Evolutionary conservation across 2,888 invertebrate species (phyloP).

Genomic region (Hedychridium roseum): DNA sequence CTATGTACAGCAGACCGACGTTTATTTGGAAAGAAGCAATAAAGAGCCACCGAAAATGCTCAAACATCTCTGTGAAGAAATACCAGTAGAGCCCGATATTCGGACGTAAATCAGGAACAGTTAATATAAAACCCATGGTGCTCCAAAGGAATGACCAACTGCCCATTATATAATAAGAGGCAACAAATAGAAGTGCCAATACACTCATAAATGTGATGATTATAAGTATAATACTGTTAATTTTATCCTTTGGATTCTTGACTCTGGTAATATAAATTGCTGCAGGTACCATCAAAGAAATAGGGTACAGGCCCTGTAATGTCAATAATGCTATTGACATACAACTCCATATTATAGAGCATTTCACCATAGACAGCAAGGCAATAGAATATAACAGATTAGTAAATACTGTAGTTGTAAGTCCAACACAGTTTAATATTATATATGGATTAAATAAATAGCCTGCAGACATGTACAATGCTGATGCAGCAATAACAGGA

Average conservation of each 20-base stretch:
- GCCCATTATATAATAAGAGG: slow-evolving; percentile 72
- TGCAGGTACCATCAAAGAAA: slow-evolving; percentile 83
- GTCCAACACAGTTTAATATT: slow-evolving; percentile 85
- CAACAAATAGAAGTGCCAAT: slow-evolving; percentile 68
- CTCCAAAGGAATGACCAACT: slow-evolving; percentile 65
- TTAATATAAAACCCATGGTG: slow-evolving; percentile 73
- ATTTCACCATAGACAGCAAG: slow-evolving; percentile 75
- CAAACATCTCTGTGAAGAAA: slow-evolving; percentile 99
- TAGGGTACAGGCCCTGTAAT: slow-evolving; percentile 84
- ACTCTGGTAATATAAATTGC: slow-evolving; percentile 74
- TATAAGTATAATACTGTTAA: slow-evolving; percentile 66
- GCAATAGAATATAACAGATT: slow-evolving; percentile 82
- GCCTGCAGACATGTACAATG: slow-evolving; percentile 75
- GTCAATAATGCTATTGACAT: slow-evolving; percentile 79
- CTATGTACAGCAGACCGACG: slow-evolving; percentile 87
- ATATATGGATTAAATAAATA: slow-evolving; percentile 92
- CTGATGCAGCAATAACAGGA: slow-evolving; percentile 35
- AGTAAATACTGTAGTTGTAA: slow-evolving; percentile 89
- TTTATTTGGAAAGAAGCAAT: slow-evolving; percentile 97
- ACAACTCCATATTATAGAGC: slow-evolving; percentile 70
- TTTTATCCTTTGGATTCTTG: slow-evolving; percentile 65
- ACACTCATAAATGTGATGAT: slow-evolving; percentile 67
- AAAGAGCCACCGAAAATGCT: slow-evolving; percentile 95
- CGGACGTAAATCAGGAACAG: slow-evolving; percentile 92
- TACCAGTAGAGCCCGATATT: slow-evolving; percentile 99